These are phyloP conservation scores for Esox niger DNA, from an alignment of 2,113 vertebrate genomes.

Conservation along the genomic window DNA sequence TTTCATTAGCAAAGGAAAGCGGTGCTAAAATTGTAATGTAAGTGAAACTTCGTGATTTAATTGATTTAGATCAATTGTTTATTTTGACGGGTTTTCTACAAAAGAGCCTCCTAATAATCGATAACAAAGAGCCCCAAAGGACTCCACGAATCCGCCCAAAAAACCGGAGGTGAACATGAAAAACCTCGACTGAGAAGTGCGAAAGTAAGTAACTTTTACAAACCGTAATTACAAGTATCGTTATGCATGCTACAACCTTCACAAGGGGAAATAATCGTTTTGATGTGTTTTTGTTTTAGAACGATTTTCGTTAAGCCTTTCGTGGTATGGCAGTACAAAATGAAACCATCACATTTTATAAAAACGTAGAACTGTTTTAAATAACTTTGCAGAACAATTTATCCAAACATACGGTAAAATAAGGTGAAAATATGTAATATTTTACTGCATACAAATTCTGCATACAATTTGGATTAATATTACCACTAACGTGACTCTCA, in stretches of 20 bases:
- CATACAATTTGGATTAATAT: not conserved
- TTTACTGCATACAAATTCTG: not conserved
- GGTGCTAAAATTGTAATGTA: not conserved
- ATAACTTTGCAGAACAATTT: too few relatives aligned
- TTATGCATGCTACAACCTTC: too few relatives aligned
- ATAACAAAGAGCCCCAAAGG: not conserved
- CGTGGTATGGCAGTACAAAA: too few relatives aligned
- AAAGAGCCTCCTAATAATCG: not conserved
- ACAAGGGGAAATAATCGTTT: too few relatives aligned
- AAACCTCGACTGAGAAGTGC: not conserved
- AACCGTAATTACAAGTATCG: not conserved
- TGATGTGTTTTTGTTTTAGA: too few relatives aligned
- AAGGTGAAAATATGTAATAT: too few relatives aligned
- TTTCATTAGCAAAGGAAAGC: constrained; percentile 12
- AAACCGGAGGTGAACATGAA: not conserved
- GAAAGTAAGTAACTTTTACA: not conserved
- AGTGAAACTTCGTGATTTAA: not conserved
- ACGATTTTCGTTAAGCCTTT: too few relatives aligned
- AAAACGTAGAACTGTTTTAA: too few relatives aligned
- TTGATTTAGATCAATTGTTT: not conserved
- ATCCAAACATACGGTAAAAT: too few relatives aligned
- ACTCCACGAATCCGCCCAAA: not conserved
- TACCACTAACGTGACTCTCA: not conserved
- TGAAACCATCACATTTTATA: too few relatives aligned
- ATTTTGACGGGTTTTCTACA: not conserved